A percentile compares a stretch with the other conserved stretches of the same genome.
Conservation (phyloP, 1,140 invertebrate genomes). For the Cydia pomonella region DNA sequence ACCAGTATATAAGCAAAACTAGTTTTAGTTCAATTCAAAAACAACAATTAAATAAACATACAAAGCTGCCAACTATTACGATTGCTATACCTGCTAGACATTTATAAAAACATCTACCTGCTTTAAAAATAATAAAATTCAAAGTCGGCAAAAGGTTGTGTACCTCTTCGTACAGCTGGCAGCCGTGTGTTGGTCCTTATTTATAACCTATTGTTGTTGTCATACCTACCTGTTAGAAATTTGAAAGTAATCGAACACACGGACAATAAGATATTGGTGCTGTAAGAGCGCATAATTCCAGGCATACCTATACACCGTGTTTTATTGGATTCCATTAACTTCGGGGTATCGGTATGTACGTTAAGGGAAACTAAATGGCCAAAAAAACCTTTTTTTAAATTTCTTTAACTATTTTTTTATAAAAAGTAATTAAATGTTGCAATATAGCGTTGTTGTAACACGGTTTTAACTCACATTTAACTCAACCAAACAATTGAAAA, state of each 20-base stretch:
- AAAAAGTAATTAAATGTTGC: no score
- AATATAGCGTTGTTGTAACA: no score
- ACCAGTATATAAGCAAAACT: background rate
- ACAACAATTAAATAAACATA: background rate
- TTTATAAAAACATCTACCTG: slow-evolving; percentile 26
- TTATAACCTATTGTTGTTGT: slow-evolving; percentile 19
- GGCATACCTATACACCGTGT: no score
- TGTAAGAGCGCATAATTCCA: background rate
- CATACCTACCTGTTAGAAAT: slow-evolving; percentile 1
- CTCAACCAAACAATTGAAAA: no score
- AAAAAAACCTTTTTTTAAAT: no score
- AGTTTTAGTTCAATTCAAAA: background rate
- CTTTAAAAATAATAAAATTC: slow-evolving; percentile 18
- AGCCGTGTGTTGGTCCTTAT: slow-evolving; percentile 16
- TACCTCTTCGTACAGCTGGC: slow-evolving; percentile 8
- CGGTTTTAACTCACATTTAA: no score
- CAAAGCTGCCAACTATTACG: background rate
- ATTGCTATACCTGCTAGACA: slow-evolving; percentile 9
- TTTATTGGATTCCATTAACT: no score
- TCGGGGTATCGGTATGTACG: no score
- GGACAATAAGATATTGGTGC: background rate
- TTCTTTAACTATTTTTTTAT: no score
- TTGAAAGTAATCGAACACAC: background rate
- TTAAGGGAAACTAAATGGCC: no score
- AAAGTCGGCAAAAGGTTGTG: slow-evolving; percentile 29